Conservation (phyloP, 2,797 vertebrate species). For the Benthosema pterotum region DNA sequence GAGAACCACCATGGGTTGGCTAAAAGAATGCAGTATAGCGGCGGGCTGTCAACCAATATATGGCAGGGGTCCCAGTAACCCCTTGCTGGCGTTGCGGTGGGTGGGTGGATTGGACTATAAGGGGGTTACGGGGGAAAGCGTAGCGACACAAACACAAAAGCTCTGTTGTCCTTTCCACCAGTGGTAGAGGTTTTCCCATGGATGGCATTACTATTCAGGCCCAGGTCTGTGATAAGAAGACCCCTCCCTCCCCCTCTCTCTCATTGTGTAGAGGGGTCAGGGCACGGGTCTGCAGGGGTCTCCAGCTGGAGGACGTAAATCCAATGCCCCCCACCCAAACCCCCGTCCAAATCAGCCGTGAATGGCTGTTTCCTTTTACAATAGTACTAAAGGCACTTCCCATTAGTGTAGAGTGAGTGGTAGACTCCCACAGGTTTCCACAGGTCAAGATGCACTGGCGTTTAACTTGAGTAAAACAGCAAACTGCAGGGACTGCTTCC, state of each 20-base stretch:
- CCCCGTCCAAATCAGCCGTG: slow-evolving; percentile 33
- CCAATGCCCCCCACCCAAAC: slow-evolving; percentile 1
- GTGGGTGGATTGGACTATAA: slow-evolving; percentile 32
- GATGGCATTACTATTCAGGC: slow-evolving; percentile 59
- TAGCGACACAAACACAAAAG: slow-evolving; percentile 61
- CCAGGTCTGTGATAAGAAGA: slow-evolving; percentile 41
- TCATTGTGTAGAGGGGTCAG: slow-evolving; percentile 58
- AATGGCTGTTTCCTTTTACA: slow-evolving; percentile 25
- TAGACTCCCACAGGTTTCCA: too few relatives aligned
- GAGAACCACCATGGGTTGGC: too few relatives aligned
- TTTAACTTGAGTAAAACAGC: too few relatives aligned
- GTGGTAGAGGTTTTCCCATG: slow-evolving; percentile 62
- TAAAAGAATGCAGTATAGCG: slow-evolving; percentile 12
- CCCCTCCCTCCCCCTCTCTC: slow-evolving; percentile 57
- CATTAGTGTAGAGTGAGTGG: not conserved
- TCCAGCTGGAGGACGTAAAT: slow-evolving; percentile 72
- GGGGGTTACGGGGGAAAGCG: slow-evolving; percentile 23
- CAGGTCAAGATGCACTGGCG: too few relatives aligned
- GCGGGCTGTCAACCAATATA: slow-evolving; percentile 26
- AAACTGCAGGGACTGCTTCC: too few relatives aligned
- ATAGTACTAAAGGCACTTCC: slow-evolving; percentile 1
- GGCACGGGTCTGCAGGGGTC: slow-evolving; percentile 33
- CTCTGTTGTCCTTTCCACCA: slow-evolving; percentile 66
- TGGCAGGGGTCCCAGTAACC: slow-evolving; percentile 18
- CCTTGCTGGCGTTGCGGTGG: slow-evolving; percentile 15